Evolutionary conservation across 2,113 vertebrate genomes (phyloP).

Genomic region (Australoheros scitulus): DNA sequence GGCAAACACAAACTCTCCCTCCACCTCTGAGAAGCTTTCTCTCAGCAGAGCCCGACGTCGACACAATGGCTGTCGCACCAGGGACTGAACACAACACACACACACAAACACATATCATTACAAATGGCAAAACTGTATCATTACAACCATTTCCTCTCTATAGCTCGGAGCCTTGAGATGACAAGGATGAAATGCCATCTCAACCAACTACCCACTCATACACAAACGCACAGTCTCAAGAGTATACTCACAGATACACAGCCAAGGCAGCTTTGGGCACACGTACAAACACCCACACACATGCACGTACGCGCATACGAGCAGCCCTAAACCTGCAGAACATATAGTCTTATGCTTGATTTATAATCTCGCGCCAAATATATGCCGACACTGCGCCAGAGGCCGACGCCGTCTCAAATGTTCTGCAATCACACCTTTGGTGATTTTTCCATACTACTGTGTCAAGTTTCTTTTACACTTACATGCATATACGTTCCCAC

Average conservation of each 20-base stretch:
- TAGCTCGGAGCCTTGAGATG: conserved; percentile 52
- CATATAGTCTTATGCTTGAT: background rate
- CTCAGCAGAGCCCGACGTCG: conserved; percentile 83
- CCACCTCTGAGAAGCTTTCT: conserved; percentile 85
- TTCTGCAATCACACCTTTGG: background rate
- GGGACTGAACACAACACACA: conserved; percentile 76
- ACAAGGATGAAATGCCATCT: conserved; percentile 61
- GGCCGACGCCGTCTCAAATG: background rate
- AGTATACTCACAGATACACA: conserved; percentile 34
- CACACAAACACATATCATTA: conserved; percentile 39
- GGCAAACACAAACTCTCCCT: conserved; percentile 91
- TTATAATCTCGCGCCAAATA: background rate
- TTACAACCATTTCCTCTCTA: conserved; percentile 65
- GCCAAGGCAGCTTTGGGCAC: conserved; percentile 31
- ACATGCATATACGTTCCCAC: background rate
- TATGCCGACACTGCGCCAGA: background rate
- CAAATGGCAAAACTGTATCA: conserved; percentile 47
- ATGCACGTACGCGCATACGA: background rate
- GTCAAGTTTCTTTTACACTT: background rate
- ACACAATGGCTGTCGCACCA: conserved; percentile 85
- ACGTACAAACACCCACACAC: conserved; percentile 32
- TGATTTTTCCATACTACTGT: background rate
- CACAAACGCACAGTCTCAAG: conserved; percentile 18
- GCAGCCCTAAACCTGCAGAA: background rate
- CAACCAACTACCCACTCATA: conserved; percentile 36